Evolutionary conservation across 2,113 vertebrate species (phyloP).

Genomic region (Neogale vison): DNA sequence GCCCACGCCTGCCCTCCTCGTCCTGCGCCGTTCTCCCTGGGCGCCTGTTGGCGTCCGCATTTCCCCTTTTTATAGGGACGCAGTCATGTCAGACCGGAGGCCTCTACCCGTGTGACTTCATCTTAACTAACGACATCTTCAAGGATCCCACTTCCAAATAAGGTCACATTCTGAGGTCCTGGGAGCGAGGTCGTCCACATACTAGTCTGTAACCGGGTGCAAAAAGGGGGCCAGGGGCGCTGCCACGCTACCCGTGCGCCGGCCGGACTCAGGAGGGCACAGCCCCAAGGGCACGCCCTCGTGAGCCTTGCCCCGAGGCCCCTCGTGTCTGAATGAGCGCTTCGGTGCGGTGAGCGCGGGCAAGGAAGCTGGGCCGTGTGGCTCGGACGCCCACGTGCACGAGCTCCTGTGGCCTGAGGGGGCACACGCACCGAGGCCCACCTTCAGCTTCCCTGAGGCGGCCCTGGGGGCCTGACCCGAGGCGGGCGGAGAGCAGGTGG

Average conservation of each 20-base stretch:
- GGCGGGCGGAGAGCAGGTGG: accelerated
- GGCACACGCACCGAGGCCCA: accelerated
- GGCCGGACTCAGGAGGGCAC: accelerated
- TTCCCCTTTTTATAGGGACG: neutral
- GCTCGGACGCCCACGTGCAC: accelerated
- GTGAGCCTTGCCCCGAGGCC: neutral
- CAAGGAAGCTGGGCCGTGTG: accelerated
- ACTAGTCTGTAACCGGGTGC: accelerated
- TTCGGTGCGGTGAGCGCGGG: accelerated
- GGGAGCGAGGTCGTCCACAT: neutral
- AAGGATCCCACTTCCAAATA: neutral
- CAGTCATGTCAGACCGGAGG: accelerated
- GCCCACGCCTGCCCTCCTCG: accelerated
- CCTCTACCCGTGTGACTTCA: neutral
- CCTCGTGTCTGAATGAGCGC: accelerated
- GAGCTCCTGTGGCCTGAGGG: accelerated
- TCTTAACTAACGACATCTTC: neutral
- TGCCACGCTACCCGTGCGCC: accelerated
- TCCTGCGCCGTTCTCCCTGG: accelerated
- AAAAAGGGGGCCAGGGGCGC: neutral
- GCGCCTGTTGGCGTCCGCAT: neutral
- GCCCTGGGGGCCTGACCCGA: neutral
- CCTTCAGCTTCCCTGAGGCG: neutral
- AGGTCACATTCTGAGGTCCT: neutral
- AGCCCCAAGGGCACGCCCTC: accelerated